These are phyloP conservation scores for Seira sanloemensis DNA, from an alignment of 2,888 invertebrate species.

Conservation along the genomic window DNA sequence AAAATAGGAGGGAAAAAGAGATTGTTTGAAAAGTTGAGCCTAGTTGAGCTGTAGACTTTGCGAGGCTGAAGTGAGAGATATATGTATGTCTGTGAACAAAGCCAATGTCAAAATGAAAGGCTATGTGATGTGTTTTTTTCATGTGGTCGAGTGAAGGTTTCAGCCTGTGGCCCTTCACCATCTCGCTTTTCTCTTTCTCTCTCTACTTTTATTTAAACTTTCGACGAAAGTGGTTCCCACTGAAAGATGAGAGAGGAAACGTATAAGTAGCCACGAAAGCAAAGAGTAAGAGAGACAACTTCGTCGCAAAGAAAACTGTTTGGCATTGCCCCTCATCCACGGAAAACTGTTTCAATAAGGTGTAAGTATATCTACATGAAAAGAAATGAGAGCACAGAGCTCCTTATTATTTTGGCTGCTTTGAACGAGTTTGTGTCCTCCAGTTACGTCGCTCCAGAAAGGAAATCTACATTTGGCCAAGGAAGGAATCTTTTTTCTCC, in stretches of 20 bases:
- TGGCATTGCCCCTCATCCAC: too few relatives aligned
- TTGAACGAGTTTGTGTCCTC: too few relatives aligned
- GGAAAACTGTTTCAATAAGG: too few relatives aligned
- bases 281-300: background rate
- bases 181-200: background rate
- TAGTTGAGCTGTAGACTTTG: slow-evolving; percentile 11
- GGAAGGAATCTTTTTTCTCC: too few relatives aligned
- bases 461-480: too few relatives aligned
- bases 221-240: slow-evolving; percentile 26
- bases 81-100: background rate
- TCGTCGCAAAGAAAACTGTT: background rate
- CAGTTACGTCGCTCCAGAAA: too few relatives aligned
- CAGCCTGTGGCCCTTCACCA: slow-evolving; percentile 12
- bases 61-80: slow-evolving; percentile 3
- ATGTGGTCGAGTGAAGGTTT: slow-evolving; percentile 12
- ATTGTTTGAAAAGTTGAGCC: slow-evolving; percentile 13
- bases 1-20: too few relatives aligned
- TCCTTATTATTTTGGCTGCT: too few relatives aligned
- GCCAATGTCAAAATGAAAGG: slow-evolving; percentile 10
- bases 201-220: background rate
- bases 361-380: too few relatives aligned
- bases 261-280: too few relatives aligned
- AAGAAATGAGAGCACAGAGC: too few relatives aligned
- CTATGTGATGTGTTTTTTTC: background rate
- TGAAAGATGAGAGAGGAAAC: too few relatives aligned